Base-by-base conservation (phyloP, 2,113 vertebrate species). In the Callionymus lyra region DNA sequence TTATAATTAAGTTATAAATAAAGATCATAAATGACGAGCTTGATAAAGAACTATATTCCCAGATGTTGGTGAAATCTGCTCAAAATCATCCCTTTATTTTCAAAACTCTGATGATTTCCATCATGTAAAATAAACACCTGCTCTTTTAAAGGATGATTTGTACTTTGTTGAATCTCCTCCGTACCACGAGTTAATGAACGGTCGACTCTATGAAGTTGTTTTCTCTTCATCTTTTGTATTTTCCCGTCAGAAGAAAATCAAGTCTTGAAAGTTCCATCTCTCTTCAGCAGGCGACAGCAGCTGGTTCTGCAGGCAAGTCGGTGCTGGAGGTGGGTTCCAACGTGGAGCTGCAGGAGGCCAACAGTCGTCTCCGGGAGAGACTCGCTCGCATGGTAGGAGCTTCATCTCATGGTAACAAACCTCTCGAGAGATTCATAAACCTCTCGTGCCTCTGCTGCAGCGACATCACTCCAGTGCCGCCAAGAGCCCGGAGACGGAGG, bases 311-410 rank as follows among this genome's bases (percentile, higher is more conserved):
- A 80, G 63, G 64, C 68, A 35, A 54, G 82, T 52, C 79, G 51
- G 41, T 70, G 77, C 54, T 69, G 31, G 61, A 79, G 36, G 47
- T 60, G 11, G 10, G 50, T 38, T 16, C 18, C 37, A 53, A 47
- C 43, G 6, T 17, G 52, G 74, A 77, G 42, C 73, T 79, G 2
- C 56, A 68, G 44, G 76, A 81, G 11, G 19, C 53, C 16, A 76
- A 85, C 67, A 6, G 37, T 45, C 81, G 82, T 10, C 68, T 79
- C 39, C 53, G 70, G 57, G 72, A 79, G 41, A 70, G 74, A 56
- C 64, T 86, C 31, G 38, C 77, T 16, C 81, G 70, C 56, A 72
- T 83, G 82, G 83, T 87, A 82, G 50, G 9, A 13, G 12, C 42
- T n/a, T 21, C 11, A 57, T 32, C n/a, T n/a, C n/a, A n/a, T n/a